Base-by-base conservation (phyloP, 2,797 vertebrate species). In the Arremon aurantiirostris region DNA sequence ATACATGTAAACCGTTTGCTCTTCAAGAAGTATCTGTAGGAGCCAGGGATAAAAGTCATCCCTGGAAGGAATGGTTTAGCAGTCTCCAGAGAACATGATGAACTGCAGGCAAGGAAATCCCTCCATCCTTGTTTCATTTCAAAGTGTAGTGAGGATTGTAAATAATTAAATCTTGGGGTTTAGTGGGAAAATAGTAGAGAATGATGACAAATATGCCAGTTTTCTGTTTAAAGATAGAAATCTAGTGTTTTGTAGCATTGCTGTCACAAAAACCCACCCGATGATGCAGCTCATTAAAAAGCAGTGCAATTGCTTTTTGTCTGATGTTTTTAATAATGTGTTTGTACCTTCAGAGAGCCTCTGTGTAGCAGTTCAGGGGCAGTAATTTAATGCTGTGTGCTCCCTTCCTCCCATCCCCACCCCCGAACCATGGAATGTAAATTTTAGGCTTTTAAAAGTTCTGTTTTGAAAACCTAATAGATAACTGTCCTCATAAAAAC, bases 91-190 rank as follows among this genome's bases (percentile, higher is more conserved):
- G 96, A 92, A 89, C 87, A 80, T 55, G 73, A 92, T 86, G 89
- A 96, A 94, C 89, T 91, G 89, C 91, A 90, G 87, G 76, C 94
- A 93, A 96, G 94, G 91, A 96, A 97, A 97, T 96, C 96, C 95
- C 70, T 95, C 94, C 82, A 93, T 94, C 91, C 85, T 85, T 94
- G 93, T 93, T 97, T 96, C 94, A 96, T 93, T 96, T 96, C 94
- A 82, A 94, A 94, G 85, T 49, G 56, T 82, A 73, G 82, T 57
- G 56, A 96, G 82, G 73, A 73, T 66, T 91, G 77, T 94, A 96
- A 97, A 96, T 94, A 97, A 96, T 96, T 96, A 96, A 96, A 95
- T 94, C 63, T 86, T 86, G 28, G 49, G 30, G 28, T 89, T 96
- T 96, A 94, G 64, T 42, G 81, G n/a, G 52, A 90, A 96, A 95